These are phyloP conservation scores for Prunella himalayana DNA, from an alignment of 2,113 vertebrate species.

Conservation along the genomic window DNA sequence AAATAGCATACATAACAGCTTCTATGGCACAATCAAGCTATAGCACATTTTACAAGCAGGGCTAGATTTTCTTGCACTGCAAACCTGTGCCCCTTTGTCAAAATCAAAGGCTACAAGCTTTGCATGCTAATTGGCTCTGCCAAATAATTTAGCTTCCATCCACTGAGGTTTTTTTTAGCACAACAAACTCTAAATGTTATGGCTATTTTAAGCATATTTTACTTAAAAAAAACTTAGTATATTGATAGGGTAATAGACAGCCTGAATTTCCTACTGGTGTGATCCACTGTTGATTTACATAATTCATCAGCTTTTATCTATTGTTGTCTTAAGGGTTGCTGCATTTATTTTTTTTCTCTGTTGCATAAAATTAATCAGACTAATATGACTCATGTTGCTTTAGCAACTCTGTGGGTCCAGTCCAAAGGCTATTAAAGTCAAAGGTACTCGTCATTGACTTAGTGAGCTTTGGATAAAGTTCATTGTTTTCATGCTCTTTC, in stretches of 20 bases:
- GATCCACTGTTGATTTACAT: neutral
- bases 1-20: neutral
- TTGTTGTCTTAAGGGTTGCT: neutral
- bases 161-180: neutral
- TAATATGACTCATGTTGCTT: neutral
- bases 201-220: neutral
- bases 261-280: neutral
- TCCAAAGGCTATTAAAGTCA: neutral
- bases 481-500: conserved; percentile 25
- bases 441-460: neutral
- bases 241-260: neutral
- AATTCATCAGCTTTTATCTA: neutral
- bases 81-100: neutral
- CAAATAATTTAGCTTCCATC: neutral
- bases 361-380: neutral
- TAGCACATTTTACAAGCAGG: neutral
- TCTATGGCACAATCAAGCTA: neutral
- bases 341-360: neutral
- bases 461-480: conserved; percentile 26
- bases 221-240: neutral
- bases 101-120: neutral
- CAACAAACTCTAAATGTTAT: neutral
- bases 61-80: neutral
- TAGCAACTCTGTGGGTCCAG: neutral
- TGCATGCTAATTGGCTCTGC: neutral